Evolutionary conservation across 1,140 invertebrate species (phyloP).

Genomic region (Xylocopa sonorina): DNA sequence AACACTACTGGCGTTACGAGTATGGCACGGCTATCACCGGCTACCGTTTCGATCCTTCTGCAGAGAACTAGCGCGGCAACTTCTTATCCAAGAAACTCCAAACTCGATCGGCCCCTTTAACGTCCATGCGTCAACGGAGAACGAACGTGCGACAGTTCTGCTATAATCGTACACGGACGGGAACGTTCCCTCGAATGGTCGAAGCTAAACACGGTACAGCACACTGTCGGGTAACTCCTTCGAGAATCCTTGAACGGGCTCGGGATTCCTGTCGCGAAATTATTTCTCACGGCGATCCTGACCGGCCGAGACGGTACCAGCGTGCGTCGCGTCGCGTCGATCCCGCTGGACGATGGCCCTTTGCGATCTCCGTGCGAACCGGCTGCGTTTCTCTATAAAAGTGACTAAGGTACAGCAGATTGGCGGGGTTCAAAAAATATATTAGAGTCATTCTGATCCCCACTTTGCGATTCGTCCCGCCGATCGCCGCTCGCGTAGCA

Average conservation of each 20-base stretch:
- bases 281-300: background rate
- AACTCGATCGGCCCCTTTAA: no score
- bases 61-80: background rate
- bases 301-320: background rate
- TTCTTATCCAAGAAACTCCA: background rate
- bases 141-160: background rate
- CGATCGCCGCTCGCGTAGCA: slow-evolving; percentile 56
- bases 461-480: slow-evolving; percentile 34
- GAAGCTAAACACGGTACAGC: background rate
- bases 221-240: background rate
- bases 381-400: slow-evolving; percentile 75
- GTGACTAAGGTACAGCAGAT: slow-evolving; percentile 66
- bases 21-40: background rate
- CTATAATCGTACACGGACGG: background rate
- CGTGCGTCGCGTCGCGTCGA: background rate
- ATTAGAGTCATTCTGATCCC: slow-evolving; percentile 51
- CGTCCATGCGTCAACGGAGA: no score
- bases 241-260: background rate
- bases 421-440: slow-evolving; percentile 75
- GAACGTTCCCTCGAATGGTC: background rate
- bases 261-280: background rate
- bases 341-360: no score
- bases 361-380: slow-evolving; percentile 63
- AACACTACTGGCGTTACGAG: slow-evolving; percentile 12
- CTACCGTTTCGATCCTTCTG: background rate